Evolutionary conservation across 64 coral and sea anemone species (phyloP).

Genomic region (Cladopsammia gracilis): DNA sequence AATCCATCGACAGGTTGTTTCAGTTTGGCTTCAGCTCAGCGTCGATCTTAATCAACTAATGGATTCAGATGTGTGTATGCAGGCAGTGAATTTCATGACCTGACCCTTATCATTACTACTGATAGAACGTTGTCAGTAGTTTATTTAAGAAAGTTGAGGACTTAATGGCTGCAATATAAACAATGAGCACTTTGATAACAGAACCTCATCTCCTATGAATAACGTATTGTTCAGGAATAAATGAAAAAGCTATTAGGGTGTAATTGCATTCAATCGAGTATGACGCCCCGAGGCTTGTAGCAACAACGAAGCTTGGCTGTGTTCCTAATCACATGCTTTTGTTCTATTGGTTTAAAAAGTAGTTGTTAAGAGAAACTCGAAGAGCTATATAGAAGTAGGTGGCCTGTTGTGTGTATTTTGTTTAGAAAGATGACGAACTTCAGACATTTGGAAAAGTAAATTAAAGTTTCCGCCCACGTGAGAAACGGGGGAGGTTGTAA

Average conservation of each 20-base stretch:
- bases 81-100: background rate
- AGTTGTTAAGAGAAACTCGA: background rate
- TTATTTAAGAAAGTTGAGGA: constrained; percentile 56
- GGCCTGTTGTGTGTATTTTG: background rate
- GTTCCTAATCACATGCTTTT: background rate
- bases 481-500: background rate
- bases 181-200: background rate
- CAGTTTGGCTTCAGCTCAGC: background rate
- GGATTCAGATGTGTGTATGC: background rate
- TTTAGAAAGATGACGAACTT: background rate
- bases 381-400: background rate
- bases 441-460: background rate
- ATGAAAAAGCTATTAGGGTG: background rate
- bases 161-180: constrained; percentile 26
- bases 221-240: background rate
- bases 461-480: background rate
- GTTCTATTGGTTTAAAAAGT: background rate
- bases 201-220: background rate
- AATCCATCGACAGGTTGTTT: constrained; percentile 4
- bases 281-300: background rate
- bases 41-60: background rate
- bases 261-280: background rate
- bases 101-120: background rate
- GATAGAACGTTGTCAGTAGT: background rate
- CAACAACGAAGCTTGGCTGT: background rate